Conservation (phyloP, 2,113 vertebrate species). For the Cyprinodon brontotheroides region DNA sequence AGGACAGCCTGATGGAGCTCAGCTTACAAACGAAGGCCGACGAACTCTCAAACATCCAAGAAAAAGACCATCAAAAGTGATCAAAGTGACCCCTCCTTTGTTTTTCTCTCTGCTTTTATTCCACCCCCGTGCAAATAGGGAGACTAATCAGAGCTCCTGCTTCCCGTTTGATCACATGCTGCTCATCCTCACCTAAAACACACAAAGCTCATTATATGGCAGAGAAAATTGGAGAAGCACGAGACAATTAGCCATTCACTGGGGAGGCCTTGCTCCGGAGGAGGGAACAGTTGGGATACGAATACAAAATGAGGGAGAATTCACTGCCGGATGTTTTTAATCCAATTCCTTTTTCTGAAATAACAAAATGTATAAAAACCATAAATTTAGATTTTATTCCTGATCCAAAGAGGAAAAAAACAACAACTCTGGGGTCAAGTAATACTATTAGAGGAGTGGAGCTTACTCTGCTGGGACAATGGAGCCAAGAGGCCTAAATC, state of each 20-base stretch:
- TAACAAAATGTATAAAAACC: neutral
- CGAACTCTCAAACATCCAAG: neutral
- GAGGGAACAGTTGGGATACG: neutral
- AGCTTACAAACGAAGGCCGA: neutral
- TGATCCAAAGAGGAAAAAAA: constrained; percentile 3
- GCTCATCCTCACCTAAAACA: constrained; percentile 39
- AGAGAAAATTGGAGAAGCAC: constrained; percentile 42
- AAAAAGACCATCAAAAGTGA: neutral
- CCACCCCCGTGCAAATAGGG: neutral
- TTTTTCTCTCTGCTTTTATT: neutral
- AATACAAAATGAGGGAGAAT: constrained; percentile 43
- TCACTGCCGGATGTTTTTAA: constrained; percentile 11
- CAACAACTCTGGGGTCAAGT: constrained; percentile 32
- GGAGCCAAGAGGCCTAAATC: constrained; percentile 67
- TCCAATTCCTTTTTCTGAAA: neutral
- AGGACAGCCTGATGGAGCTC: constrained; percentile 21
- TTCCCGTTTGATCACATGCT: constrained; percentile 51
- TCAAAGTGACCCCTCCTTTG: neutral
- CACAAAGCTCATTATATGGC: constrained; percentile 49
- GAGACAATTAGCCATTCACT: constrained; percentile 57
- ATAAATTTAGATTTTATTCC: neutral
- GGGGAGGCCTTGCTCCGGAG: constrained; percentile 37
- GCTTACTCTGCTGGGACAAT: constrained; percentile 61
- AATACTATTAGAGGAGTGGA: constrained; percentile 48
- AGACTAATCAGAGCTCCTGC: neutral